Percentiles rank a stretch among this genome's conserved stretches.
Evolutionary conservation across 1,140 invertebrate species (phyloP).

Genomic region (Caerostris darwini): DNA sequence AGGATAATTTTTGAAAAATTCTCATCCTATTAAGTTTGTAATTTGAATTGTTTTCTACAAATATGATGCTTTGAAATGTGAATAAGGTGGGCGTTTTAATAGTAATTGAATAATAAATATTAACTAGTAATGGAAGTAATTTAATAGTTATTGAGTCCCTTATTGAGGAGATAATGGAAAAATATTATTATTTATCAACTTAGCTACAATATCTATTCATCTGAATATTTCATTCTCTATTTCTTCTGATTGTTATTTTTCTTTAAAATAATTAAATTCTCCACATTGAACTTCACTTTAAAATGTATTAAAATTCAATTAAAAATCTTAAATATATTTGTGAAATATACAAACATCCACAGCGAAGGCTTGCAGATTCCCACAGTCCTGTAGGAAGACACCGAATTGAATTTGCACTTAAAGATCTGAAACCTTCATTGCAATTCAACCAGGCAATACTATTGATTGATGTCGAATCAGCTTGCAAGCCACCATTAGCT

Average conservation of each 20-base stretch:
- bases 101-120: too few relatives aligned
- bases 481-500: background rate
- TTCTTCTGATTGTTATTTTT: background rate
- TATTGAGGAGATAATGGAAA: too few relatives aligned
- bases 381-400: constrained; percentile 37
- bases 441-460: constrained; percentile 20
- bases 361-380: background rate
- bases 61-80: too few relatives aligned
- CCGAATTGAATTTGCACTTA: background rate
- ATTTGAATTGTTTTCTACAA: too few relatives aligned
- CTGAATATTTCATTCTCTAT: too few relatives aligned
- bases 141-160: too few relatives aligned
- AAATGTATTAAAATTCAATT: background rate
- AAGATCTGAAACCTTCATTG: constrained; percentile 36
- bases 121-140: too few relatives aligned
- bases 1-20: too few relatives aligned
- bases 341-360: constrained; percentile 22
- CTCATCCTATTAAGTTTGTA: too few relatives aligned
- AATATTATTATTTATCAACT: too few relatives aligned
- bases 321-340: background rate
- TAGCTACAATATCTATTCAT: too few relatives aligned
- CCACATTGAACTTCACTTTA: background rate
- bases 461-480: constrained; percentile 9
- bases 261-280: background rate
- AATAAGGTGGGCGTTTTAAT: too few relatives aligned